Conservation (phyloP, 2,113 vertebrate genomes). For the Cololabis saira region DNA sequence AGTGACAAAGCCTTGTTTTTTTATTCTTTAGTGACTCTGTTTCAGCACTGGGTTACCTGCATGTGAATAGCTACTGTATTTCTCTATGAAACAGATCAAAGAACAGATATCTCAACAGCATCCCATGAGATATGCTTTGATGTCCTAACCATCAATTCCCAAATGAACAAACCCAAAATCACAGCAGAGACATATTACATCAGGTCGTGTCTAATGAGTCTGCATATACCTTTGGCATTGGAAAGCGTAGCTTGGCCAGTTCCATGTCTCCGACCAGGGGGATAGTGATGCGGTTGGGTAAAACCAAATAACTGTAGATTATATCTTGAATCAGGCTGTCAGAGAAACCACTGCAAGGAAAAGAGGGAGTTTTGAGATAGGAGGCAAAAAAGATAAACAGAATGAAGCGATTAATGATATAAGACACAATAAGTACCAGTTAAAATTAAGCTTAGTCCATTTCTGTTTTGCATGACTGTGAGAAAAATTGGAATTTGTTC, state of each 20-base stretch:
- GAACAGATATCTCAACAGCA: not conserved
- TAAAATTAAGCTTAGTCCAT: conserved; percentile 24
- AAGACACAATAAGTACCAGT: conserved; percentile 45
- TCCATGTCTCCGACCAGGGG: conserved; percentile 93
- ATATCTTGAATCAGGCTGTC: conserved; percentile 95
- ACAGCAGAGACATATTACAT: not conserved
- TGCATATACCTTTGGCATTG: conserved; percentile 91
- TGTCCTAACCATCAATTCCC: conserved; percentile 4
- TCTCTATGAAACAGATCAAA: not conserved
- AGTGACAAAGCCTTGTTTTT: conserved; percentile 10
- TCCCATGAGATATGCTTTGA: not conserved
- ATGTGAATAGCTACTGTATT: not conserved
- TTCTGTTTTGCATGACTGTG: conserved; percentile 37
- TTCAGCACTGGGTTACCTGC: not conserved
- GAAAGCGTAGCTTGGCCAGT: conserved; percentile 91
- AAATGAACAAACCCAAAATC: not conserved
- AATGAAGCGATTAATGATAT: conserved; percentile 56
- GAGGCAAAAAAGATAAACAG: conserved; percentile 33
- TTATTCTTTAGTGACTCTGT: not conserved
- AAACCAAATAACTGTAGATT: conserved; percentile 94
- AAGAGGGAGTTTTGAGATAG: not conserved
- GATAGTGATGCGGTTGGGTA: conserved; percentile 94
- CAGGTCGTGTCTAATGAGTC: not conserved
- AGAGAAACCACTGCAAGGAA: conserved; percentile 86
- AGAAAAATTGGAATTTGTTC: conserved; percentile 51